Conservation (phyloP, 2,113 vertebrate species). For the Clarias magur region DNA sequence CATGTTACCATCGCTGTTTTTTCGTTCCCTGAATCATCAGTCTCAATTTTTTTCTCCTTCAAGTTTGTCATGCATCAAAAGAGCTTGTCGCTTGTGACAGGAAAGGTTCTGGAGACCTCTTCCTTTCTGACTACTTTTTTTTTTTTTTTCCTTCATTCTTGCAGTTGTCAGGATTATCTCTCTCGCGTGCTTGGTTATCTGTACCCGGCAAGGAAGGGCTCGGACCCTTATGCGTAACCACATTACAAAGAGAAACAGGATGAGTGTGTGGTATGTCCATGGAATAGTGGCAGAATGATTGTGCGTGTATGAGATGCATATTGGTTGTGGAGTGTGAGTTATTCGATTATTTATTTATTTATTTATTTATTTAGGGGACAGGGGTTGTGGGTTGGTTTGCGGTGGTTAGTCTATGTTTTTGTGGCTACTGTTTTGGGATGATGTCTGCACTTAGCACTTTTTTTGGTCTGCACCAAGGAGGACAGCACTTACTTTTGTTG, state of each 20-base stretch:
- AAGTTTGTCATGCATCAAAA: conserved; percentile 66
- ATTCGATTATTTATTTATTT: too few species aligned
- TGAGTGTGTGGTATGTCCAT: neutral
- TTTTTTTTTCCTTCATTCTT: conserved; percentile 61
- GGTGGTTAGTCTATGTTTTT: too few species aligned
- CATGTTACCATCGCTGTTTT: neutral
- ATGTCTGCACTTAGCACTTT: too few species aligned
- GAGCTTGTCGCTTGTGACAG: conserved; percentile 73
- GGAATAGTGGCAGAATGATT: too few species aligned
- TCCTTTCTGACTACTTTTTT: conserved; percentile 45
- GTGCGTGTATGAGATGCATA: too few species aligned
- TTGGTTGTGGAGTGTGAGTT: too few species aligned
- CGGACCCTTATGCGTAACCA: conserved; percentile 70
- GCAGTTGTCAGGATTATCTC: conserved; percentile 57
- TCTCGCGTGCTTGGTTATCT: conserved; percentile 73
- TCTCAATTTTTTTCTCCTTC: conserved; percentile 35
- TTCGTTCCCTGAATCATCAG: conserved; percentile 49
- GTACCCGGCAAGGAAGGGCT: conserved; percentile 54
- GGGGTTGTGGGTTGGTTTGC: too few species aligned
- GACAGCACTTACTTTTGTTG: too few species aligned
- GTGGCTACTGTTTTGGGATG: too few species aligned
- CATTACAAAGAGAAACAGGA: conserved; percentile 62
- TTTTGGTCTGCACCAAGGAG: too few species aligned
- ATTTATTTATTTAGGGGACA: too few species aligned
- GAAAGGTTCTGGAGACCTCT: conserved; percentile 66